phyloP scores from a whole-genome alignment of 2,797 vertebrate species.

The Pseudocheirus occidentalis region DNA sequence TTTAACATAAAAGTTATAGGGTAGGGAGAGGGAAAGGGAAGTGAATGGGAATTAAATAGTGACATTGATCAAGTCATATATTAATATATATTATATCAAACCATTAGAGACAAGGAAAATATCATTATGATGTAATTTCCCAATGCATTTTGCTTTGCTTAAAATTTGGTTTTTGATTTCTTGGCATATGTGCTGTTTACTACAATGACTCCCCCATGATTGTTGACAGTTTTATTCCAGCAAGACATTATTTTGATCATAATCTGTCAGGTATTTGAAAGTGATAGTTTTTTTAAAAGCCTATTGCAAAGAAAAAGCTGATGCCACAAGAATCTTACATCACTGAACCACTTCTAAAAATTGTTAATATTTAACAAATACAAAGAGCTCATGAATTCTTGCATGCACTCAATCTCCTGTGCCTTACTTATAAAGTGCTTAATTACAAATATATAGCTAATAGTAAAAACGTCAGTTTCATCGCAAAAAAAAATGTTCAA shows the following conservation, averaged over 20 bases:
- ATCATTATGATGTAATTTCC: conserved; percentile 89
- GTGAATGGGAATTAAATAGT: conserved; percentile 90
- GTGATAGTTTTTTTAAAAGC: conserved; percentile 85
- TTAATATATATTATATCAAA: conserved; percentile 93
- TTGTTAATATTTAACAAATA: conserved; percentile 95
- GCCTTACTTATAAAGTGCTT: conserved; percentile 89
- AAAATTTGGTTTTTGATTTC: conserved; percentile 88
- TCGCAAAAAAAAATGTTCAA: conserved; percentile 97
- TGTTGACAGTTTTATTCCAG: conserved; percentile 89
- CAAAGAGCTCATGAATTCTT: conserved; percentile 89
- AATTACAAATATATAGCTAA: conserved; percentile 89
- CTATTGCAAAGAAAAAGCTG: conserved; percentile 87
- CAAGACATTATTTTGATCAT: conserved; percentile 88
- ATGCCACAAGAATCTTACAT: conserved; percentile 92
- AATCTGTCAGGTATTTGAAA: conserved; percentile 88
- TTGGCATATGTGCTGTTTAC: conserved; percentile 89
- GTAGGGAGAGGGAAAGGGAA: conserved; percentile 77
- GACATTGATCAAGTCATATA: conserved; percentile 90
- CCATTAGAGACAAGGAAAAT: conserved; percentile 89
- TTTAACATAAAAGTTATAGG: conserved; percentile 90
- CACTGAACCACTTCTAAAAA: conserved; percentile 88
- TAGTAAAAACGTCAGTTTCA: conserved; percentile 92
- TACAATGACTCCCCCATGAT: conserved; percentile 92
- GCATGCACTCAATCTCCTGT: conserved; percentile 88
- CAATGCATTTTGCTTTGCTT: conserved; percentile 88